Evolutionary conservation across 2,797 vertebrate species (phyloP), one percentile per base, ranked within the genome.

Genomic region (Malurus splendens): DNA sequence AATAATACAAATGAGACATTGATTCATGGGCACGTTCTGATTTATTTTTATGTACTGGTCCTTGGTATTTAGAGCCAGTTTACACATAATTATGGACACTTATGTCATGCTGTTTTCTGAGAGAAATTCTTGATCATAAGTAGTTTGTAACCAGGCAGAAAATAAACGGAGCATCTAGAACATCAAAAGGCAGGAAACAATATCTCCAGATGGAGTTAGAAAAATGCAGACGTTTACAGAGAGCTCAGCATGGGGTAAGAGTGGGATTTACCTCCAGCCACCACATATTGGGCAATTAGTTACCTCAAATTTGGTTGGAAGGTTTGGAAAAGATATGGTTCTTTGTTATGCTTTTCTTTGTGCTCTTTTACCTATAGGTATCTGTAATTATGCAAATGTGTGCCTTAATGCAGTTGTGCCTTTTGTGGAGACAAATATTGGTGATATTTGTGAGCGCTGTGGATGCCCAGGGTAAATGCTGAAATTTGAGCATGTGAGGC

Each of bases 1-100:
- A 89, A 77, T 90, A 64, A 82, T 71, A 87, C 27, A 87, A 87
- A 93, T 51, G 54, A 90, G 87, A 47, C 82, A 60, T 73, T 90
- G 87, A 93, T 81, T 90, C 74, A 73, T 90, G 85, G 39, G 33
- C 2, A 0, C 32, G 48, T 81, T 81, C 78, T 64, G 64, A 44
- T 89, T 88, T 60, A 48, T 45, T 64, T 83, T 72, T 66, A 12
- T 32, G 14, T 39, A 14, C 36, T 60, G 13, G 47, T 73, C 66
- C 66, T 73, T 62, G 24, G 75, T 73, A 67, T 56, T 75, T 68
- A n/a, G 54, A 64, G n/a, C 24, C 39, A 48, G 25, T 75, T 90
- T 85, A 32, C 45, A 32, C 4, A 4, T 62, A 15, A 72, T 59
- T 52, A 18, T 22, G 51, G 72, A 30, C 48, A 39, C 5, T 82